A percentile compares a stretch with the other conserved stretches of the same genome.
phyloP scores from a whole-genome alignment of 92 coral and sea anemone genomes.

The Metridium senile region DNA sequence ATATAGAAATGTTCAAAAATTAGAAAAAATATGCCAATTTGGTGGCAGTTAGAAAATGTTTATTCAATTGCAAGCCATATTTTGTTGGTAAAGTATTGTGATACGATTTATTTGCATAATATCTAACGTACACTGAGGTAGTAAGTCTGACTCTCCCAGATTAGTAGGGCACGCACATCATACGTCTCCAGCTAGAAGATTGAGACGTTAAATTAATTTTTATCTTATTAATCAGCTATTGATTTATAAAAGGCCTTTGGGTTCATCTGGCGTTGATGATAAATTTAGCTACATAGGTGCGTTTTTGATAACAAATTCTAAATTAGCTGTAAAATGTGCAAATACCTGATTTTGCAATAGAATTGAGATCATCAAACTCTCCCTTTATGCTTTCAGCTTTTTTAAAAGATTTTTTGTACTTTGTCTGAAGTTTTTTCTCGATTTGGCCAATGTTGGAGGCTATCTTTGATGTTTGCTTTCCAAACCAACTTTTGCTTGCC shows the following conservation, averaged over 20 bases:
- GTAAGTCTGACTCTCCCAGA: no score
- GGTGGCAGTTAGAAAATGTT: not conserved
- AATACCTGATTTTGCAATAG: not conserved
- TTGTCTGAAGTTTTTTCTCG: not conserved
- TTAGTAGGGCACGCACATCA: no score
- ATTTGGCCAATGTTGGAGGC: not conserved
- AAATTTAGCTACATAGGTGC: not conserved
- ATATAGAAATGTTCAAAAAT: not conserved
- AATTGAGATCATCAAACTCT: not conserved
- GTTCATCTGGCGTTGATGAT: not conserved
- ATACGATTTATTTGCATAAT: no score
- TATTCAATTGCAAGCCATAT: no score
- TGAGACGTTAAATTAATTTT: no score
- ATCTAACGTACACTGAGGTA: no score
- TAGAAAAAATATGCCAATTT: not conserved
- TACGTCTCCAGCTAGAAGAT: no score
- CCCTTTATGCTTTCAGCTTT: not conserved
- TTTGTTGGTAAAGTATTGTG: no score
- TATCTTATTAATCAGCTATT: no score
- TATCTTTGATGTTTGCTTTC: not conserved
- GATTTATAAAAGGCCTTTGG: no score
- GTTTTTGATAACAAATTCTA: no score
- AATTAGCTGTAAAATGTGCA: no score
- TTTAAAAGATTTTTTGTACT: not conserved
- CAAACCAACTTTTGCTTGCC: constrained; percentile 31